Conservation (phyloP, 1,140 invertebrate genomes). For the Aphelinus certus region DNA sequence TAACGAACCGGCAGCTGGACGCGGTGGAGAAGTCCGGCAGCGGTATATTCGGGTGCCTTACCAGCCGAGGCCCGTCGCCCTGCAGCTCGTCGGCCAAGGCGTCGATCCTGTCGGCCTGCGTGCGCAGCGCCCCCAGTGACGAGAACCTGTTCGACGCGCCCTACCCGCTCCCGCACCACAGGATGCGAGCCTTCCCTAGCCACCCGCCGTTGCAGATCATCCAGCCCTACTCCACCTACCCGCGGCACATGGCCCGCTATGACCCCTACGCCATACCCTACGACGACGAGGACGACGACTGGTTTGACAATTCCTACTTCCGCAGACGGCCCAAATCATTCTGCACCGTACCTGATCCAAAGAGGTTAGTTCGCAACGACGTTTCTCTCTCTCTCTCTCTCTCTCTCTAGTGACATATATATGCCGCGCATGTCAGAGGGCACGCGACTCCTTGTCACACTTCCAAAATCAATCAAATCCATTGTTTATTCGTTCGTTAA, state of each 20-base stretch:
- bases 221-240: slow-evolving; percentile 60
- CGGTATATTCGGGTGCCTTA: slow-evolving; percentile 86
- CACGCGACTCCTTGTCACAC: too few relatives aligned
- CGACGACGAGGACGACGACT: slow-evolving; percentile 62
- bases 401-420: too few relatives aligned
- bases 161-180: slow-evolving; percentile 64
- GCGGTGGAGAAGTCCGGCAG: slow-evolving; percentile 82
- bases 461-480: neutral
- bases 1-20: slow-evolving; percentile 87
- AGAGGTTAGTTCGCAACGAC: slow-evolving; percentile 58
- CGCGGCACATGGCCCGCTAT: slow-evolving; percentile 67
- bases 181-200: neutral
- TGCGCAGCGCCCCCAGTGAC: slow-evolving; percentile 83
- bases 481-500: neutral
- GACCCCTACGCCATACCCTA: slow-evolving; percentile 56
- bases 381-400: too few relatives aligned
- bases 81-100: slow-evolving; percentile 70
- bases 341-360: slow-evolving; percentile 75
- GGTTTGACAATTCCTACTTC: slow-evolving; percentile 79
- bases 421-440: too few relatives aligned
- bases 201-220: slow-evolving; percentile 58
- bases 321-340: slow-evolving; percentile 78
- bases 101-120: slow-evolving; percentile 85
- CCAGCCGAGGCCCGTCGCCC: slow-evolving; percentile 65
- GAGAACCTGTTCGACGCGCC: slow-evolving; percentile 85